Percentiles rank a stretch among this genome's conserved stretches.
phyloP scores from a whole-genome alignment of 2,888 invertebrate genomes.

The Oxyteleia sp. region DNA sequence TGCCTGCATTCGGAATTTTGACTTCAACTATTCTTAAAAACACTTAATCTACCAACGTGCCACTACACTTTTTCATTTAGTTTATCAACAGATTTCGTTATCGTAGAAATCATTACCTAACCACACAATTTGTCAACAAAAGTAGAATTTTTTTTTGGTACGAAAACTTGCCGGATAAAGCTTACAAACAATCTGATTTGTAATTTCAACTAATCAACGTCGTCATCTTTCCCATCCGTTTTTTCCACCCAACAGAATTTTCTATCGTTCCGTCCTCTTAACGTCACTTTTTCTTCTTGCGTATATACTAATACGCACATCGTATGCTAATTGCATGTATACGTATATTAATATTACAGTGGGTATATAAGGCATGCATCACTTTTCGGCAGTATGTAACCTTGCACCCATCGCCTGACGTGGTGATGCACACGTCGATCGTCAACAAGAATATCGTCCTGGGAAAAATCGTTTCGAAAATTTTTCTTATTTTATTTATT shows the following conservation, averaged over 20 bases:
- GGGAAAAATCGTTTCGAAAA: too few relatives aligned
- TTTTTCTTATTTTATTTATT: too few relatives aligned
- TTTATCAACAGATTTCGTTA: slow-evolving; percentile 49
- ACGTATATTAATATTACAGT: slow-evolving; percentile 79
- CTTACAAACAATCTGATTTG: slow-evolving; percentile 49
- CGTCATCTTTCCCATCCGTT: background rate
- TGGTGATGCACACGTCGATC: slow-evolving; percentile 62
- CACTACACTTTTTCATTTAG: slow-evolving; percentile 48
- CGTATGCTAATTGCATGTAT: slow-evolving; percentile 75
- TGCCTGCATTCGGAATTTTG: slow-evolving; percentile 37
- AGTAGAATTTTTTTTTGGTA: slow-evolving; percentile 36
- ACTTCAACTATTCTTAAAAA: slow-evolving; percentile 59
- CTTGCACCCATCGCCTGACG: slow-evolving; percentile 75
- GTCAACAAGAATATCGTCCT: slow-evolving; percentile 55
- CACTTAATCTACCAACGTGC: slow-evolving; percentile 66
- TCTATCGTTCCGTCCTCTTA: slow-evolving; percentile 29
- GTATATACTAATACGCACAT: slow-evolving; percentile 64
- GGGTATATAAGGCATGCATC: slow-evolving; percentile 85
- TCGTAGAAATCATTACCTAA: slow-evolving; percentile 62
- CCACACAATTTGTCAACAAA: slow-evolving; percentile 55
- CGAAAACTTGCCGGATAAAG: slow-evolving; percentile 52
- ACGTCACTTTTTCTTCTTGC: slow-evolving; percentile 49
- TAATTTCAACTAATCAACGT: slow-evolving; percentile 43
- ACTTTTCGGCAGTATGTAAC: slow-evolving; percentile 82
- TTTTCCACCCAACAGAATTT: slow-evolving; percentile 32